Evolutionary conservation across 2,797 vertebrate species (phyloP).

Genomic region (Hydrocynus forskahlii): DNA sequence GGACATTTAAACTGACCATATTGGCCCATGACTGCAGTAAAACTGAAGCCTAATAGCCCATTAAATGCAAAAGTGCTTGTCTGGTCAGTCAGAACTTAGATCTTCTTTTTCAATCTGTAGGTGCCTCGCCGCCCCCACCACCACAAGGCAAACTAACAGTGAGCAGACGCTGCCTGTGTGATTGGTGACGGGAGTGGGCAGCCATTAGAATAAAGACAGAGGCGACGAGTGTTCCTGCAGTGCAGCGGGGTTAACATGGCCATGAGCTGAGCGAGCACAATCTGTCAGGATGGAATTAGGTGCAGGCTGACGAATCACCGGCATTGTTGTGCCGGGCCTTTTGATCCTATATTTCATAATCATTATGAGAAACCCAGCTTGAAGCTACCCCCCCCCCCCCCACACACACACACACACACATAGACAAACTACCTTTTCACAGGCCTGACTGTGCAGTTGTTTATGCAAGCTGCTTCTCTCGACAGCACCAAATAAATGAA

Average conservation of each 20-base stretch:
- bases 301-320: constrained; percentile 34
- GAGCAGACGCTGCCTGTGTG: background rate
- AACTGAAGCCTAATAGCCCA: background rate
- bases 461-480: constrained; percentile 62
- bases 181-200: background rate
- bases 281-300: constrained; percentile 39
- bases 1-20: background rate
- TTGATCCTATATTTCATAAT: constrained; percentile 77
- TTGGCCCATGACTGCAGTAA: background rate
- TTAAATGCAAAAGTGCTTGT: constrained; percentile 8
- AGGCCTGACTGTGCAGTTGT: constrained; percentile 63
- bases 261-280: constrained; percentile 37
- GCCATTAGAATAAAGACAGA: constrained; percentile 37
- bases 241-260: constrained; percentile 17
- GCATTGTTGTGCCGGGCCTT: constrained; percentile 52
- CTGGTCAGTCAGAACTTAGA: background rate
- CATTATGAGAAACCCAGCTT: constrained; percentile 68
- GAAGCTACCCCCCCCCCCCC: constrained; percentile 44
- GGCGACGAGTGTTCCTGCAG: constrained; percentile 6
- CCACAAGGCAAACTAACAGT: background rate
- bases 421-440: constrained; percentile 15
- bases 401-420: background rate
- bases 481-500: constrained; percentile 80
- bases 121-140: background rate
- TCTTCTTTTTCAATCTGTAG: background rate